Evolutionary conservation across 2,113 vertebrate genomes (phyloP).

Genomic region (Tichodroma muraria): DNA sequence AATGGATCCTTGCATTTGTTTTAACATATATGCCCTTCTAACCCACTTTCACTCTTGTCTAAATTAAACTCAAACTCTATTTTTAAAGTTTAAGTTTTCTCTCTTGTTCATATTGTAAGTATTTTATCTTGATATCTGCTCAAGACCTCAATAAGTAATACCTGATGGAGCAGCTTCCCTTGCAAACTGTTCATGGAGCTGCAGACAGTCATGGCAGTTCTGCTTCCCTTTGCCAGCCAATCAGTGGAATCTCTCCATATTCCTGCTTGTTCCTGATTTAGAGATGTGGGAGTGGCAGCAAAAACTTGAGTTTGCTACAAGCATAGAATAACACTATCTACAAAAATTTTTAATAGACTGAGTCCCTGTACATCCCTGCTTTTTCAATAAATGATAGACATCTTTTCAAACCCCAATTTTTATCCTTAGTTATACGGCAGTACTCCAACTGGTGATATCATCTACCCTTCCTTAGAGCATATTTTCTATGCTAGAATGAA

Average conservation of each 20-base stretch:
- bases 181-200: background rate
- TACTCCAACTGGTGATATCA: background rate
- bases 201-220: background rate
- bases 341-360: conserved; percentile 20
- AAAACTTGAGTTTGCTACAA: background rate
- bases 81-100: background rate
- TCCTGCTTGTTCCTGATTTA: background rate
- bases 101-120: background rate
- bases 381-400: conserved; percentile 49
- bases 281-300: conserved; percentile 4
- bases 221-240: background rate
- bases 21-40: background rate
- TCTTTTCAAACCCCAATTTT: conserved; percentile 37
- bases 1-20: background rate
- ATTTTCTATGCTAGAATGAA: conserved; percentile 32
- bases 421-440: background rate
- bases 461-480: conserved; percentile 4
- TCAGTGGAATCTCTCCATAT: background rate
- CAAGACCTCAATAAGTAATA: background rate
- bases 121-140: background rate
- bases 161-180: background rate
- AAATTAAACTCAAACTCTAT: background rate
- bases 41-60: background rate
- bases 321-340: background rate
- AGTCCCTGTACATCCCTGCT: background rate